Evolutionary conservation across 2,888 invertebrate genomes (phyloP).

Genomic region (Schizaphis graminum): DNA sequence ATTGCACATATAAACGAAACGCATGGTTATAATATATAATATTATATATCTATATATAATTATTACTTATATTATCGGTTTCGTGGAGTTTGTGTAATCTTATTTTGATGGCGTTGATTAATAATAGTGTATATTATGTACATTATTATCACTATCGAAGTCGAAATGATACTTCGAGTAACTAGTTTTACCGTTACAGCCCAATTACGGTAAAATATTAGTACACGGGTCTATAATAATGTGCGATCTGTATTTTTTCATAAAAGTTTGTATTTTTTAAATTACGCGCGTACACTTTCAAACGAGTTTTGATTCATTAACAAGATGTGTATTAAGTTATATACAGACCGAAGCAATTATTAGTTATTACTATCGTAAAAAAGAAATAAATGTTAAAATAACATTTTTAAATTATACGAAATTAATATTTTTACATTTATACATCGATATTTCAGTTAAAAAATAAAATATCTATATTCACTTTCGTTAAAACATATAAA

Average conservation of each 20-base stretch:
- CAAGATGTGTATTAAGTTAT: not conserved
- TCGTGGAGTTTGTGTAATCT: not conserved
- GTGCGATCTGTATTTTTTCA: not conserved
- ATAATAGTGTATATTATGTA: not conserved
- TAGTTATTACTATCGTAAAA: not conserved
- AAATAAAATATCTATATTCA: not conserved
- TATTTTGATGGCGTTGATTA: not conserved
- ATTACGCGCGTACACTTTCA: not conserved
- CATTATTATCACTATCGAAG: no score
- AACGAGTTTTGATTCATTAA: not conserved
- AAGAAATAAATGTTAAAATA: not conserved
- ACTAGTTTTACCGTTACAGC: not conserved
- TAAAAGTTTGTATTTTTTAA: not conserved
- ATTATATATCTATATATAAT: not conserved
- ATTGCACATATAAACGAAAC: not conserved
- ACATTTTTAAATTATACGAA: not conserved
- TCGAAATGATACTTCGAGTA: not conserved
- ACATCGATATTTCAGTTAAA: not conserved
- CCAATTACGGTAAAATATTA: not conserved
- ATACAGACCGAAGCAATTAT: not conserved
- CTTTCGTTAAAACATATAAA: not conserved
- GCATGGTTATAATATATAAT: not conserved
- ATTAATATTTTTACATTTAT: not conserved
- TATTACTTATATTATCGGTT: not conserved
- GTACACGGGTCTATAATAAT: not conserved